Base-by-base conservation (phyloP, 2,113 vertebrate species). In the Empidonax alnorum region DNA sequence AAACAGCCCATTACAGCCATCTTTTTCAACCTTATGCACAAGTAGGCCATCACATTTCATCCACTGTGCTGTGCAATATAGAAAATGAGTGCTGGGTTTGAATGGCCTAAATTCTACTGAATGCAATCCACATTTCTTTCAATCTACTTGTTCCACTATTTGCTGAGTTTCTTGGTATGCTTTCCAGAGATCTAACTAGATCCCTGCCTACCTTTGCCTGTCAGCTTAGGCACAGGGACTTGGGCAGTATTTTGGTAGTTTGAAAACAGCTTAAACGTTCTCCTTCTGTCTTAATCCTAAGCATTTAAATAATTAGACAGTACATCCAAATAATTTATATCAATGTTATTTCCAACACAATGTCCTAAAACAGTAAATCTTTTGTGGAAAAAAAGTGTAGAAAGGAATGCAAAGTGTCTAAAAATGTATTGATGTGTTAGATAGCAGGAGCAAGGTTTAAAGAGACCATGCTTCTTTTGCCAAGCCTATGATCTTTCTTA, bases 41-140 rank as follows among this genome's bases (percentile, higher is more conserved):
- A 95, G n/a, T 71, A 92, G 84, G 77, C 35, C 74, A 85, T 76
- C 73, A 47, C 82, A 62, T 82, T 95, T 89, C n/a, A 53, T 82
- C 28, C 11, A 10, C 10, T 66, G 28, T 65, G 19, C 55, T 49
- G 25, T 84, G 28, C 53, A 75, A 27, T 23, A 35, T 8, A 35
- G 52, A 59, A 91, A 92, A 41, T 12, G 55, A 78, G 14, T 65
- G 9, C 69, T 93, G 47, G 4, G 5, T 79, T 85, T 63, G 30
- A 41, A 75, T 22, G 24, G 21, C 69, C 56, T 87, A 11, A 72
- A 90, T 85, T 91, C 41, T 79, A 8, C 30, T 31, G 39, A 78
- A n/a, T 47, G 21, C 27, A 72, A 12, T 61, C 30, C 27, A 8
- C 35, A 28, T 67, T 84, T 89, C 30, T 28, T 82, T 59, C 59